Base-by-base conservation (phyloP, 1,140 invertebrate species). In the Bombyx mandarina region DNA sequence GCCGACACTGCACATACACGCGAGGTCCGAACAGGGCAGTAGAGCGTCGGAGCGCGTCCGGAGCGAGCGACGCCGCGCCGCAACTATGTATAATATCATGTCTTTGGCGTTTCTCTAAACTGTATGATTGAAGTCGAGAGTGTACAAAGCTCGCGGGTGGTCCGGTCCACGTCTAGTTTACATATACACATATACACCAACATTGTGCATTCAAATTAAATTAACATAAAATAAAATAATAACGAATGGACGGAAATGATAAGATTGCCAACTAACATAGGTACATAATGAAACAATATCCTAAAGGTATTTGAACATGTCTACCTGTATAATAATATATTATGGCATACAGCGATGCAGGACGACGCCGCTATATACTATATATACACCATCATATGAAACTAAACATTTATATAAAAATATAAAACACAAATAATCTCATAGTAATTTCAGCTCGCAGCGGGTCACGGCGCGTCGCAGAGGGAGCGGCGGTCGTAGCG, bases 41-140 rank as follows among this genome's bases (percentile, higher is more conserved):
- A 35, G 26, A 35, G 2, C 4, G 26, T 35, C 2, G 26, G 2
- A 35, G 26, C 26, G 26, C 26, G 4, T 35, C 26, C 26, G 26
- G 26, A 35, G 26, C 26, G 26, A 35, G 26, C 26, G 26, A 5
- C 4, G 4, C 26, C 26, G 4, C 4, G 26, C 4, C 2, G 26
- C 26, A 5, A 35, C 26, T 35, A 35, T 18, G 12, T 18, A 18
- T 35, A 35, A 35, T 35, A 35, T 7, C 50, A 35, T 77, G 73
- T 86, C 83, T 86, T 86, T 86, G 83, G 83, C 79, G 77, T 81
- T 75, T 68, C 71, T 79, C 83, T 86, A 84, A 76, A 86, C 83
- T 86, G 83, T 86, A 86, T 86, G 83, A 71, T 47, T 51, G 42
- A 51, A 51, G 42, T 35, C 50, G 50, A 6, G 50, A 51, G 10